Evolutionary conservation across 2,113 vertebrate genomes (phyloP).

Genomic region (Muntiacus muntjak): DNA sequence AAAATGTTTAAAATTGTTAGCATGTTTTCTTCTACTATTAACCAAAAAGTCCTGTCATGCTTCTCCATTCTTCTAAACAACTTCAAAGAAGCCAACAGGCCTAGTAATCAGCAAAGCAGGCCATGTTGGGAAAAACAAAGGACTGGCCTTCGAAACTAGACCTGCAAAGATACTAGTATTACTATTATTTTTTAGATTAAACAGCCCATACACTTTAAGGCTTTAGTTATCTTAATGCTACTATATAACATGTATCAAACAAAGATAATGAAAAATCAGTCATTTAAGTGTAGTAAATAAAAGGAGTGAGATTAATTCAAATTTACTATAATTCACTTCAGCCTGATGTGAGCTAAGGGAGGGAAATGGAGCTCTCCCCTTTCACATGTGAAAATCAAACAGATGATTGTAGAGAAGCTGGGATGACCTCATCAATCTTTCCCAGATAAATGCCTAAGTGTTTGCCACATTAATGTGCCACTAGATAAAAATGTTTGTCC

Average conservation of each 20-base stretch:
- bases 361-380: slow-evolving; percentile 69
- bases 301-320: slow-evolving; percentile 51
- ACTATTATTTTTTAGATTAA: not conserved
- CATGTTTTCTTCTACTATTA: not conserved
- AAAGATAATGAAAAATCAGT: not conserved
- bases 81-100: not conserved
- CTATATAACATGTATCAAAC: slow-evolving; percentile 2
- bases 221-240: slow-evolving; percentile 3
- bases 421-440: slow-evolving; percentile 79
- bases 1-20: not conserved
- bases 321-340: slow-evolving; percentile 55
- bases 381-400: slow-evolving; percentile 71
- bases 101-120: not conserved
- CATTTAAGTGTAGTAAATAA: slow-evolving; percentile 64
- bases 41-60: not conserved
- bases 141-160: not conserved
- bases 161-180: not conserved
- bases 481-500: slow-evolving; percentile 77
- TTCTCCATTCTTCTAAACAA: not conserved
- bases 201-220: not conserved
- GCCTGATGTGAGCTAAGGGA: slow-evolving; percentile 23
- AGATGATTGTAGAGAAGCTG: slow-evolving; percentile 71
- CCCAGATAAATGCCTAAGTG: slow-evolving; percentile 74
- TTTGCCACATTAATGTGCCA: slow-evolving; percentile 77
- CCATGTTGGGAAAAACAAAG: not conserved